Conservation (phyloP, 37 sponge, comb jelly and placozoan species). For the Eunapius fragilis region DNA sequence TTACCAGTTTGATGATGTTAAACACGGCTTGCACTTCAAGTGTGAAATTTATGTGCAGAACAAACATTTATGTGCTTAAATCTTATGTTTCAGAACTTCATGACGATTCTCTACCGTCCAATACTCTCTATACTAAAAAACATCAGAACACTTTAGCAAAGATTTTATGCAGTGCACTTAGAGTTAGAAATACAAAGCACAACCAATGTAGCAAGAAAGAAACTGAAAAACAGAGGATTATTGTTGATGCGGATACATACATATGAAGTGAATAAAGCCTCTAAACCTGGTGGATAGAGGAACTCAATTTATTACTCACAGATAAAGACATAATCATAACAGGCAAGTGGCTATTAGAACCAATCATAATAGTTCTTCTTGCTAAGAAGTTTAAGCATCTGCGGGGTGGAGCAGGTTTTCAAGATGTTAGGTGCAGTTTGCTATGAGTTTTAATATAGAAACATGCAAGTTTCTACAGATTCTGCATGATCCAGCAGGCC, state of each 20-base stretch:
- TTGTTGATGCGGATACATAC: slow-evolving; percentile 13
- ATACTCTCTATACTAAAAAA: too few species aligned
- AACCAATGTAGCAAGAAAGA: neutral
- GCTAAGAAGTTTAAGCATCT: neutral
- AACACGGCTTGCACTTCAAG: neutral
- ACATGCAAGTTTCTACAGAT: neutral
- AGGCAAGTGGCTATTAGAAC: neutral
- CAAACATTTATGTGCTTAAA: neutral
- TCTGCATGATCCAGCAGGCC: slow-evolving; percentile 5
- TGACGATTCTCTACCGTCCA: too few species aligned
- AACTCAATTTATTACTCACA: neutral
- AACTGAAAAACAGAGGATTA: slow-evolving; percentile 4
- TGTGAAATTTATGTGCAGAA: neutral
- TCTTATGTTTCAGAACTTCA: too few species aligned
- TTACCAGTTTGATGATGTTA: neutral
- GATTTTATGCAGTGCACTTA: too few species aligned
- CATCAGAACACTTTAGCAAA: too few species aligned
- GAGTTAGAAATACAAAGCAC: neutral
- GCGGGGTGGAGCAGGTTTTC: neutral
- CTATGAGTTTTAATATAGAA: slow-evolving; percentile 6
- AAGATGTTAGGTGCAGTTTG: neutral
- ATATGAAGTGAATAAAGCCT: neutral
- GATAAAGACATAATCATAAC: neutral
- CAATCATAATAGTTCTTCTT: slow-evolving; percentile 1
- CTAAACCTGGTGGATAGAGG: slow-evolving; percentile 3